Base-by-base conservation (phyloP, 2,113 vertebrate species). In the Trachemys scripta region DNA sequence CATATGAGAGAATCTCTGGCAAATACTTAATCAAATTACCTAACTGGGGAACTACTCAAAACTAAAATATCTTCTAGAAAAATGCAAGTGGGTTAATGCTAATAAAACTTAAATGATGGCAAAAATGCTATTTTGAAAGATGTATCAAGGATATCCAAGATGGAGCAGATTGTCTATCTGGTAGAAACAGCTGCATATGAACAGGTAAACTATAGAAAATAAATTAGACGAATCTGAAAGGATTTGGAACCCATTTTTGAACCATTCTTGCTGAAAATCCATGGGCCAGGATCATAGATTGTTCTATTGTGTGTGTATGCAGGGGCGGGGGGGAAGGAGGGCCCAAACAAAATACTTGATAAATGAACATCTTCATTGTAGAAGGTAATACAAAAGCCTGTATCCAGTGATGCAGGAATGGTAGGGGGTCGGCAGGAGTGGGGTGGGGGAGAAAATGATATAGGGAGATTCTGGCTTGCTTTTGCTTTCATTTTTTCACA, bases 221-320 rank as follows among this genome's bases (percentile, higher is more conserved):
- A 92, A 82, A 90, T 95, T 6, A 85, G 57, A 85, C 84, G 83
- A 87, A 90, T 90, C 72, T 53, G 79, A 20, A 31, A 89, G 85
- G 89, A 87, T 92, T 93, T 87, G 90, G 85, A 94, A 94, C 57
- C 72, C 80, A 87, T 92, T 87, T 96, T 47, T 81, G 81, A 78
- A 76, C 84, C 14, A 72, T 27, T 27, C 85, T 65, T 42, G 59
- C 83, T 91, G 93, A 87, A 95, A 95, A 93, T 92, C 69, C 89
- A 56, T 59, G 20, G 79, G 92, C 95, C 89, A 89, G 54, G 22
- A 24, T 12, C 22, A 45, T 22, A 20, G 35, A 75, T 24, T 38
- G 10, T 75, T 62, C 35, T 62, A 62, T 35, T 54, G 19, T 53
- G 51, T 20, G 51, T 53, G 51, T 20, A 9, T 47, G 45, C 2